Evolutionary conservation across 2,113 vertebrate species (phyloP).

Genomic region (Brienomyrus brachyistius): DNA sequence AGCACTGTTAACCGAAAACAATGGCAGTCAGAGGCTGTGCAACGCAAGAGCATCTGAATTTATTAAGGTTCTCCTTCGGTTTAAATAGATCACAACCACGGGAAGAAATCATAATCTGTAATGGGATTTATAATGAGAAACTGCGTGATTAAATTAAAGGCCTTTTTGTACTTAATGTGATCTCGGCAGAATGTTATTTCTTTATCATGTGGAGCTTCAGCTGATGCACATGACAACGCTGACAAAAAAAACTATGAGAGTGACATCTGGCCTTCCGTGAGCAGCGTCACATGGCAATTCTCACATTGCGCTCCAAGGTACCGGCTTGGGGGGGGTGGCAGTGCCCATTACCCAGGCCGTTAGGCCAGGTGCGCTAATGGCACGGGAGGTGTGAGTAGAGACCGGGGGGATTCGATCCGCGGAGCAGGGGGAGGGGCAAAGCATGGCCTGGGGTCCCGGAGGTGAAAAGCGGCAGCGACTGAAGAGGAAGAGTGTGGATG

Average conservation of each 20-base stretch:
- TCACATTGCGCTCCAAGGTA: slow-evolving; percentile 43
- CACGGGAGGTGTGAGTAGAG: slow-evolving; percentile 50
- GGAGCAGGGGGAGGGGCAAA: slow-evolving; percentile 24
- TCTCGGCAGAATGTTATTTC: neutral
- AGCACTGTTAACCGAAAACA: neutral
- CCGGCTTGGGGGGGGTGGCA: slow-evolving; percentile 29
- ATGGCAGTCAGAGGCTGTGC: neutral
- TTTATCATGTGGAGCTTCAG: neutral
- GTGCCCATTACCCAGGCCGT: too few relatives aligned
- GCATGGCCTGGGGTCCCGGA: slow-evolving; percentile 26
- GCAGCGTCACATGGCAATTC: slow-evolving; percentile 42
- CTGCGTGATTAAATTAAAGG: neutral
- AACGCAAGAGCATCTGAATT: neutral
- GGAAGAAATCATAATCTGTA: neutral
- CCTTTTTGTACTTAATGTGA: neutral
- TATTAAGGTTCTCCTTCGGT: neutral
- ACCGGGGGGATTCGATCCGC: slow-evolving; percentile 28
- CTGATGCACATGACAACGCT: slow-evolving; percentile 3
- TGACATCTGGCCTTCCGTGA: neutral
- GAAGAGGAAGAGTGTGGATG: slow-evolving; percentile 6
- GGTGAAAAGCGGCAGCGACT: slow-evolving; percentile 26
- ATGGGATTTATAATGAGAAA: neutral
- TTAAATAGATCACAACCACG: neutral
- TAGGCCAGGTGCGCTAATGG: slow-evolving; percentile 45
- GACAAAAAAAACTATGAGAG: neutral